Base-by-base conservation (phyloP, 1,140 invertebrate species). In the Cotesia vestalis region DNA sequence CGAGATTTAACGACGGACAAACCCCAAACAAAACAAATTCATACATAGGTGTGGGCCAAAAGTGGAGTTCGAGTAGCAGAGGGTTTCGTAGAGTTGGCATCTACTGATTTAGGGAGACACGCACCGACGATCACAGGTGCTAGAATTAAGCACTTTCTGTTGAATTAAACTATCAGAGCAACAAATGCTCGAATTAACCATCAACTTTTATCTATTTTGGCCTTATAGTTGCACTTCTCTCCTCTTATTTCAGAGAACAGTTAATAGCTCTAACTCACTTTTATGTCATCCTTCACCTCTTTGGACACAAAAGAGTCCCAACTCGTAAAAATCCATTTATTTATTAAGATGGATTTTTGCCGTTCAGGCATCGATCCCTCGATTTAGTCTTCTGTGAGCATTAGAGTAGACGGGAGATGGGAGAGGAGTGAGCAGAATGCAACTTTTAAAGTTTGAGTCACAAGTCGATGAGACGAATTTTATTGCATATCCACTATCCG, bases 51-150 rank as follows among this genome's bases (percentile, higher is more conserved):
- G 40, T 46, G 40, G 40, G 40, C 40, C 40, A 46, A 46, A 11
- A 46, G 40, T 6, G 40, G 9, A 40, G 3, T 40, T 40, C 1
- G 8, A 27, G 27, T 27, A 27, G 27, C 27, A 27, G 27, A 27
- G 27, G 27, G 27, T 27, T 8, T 46, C 2, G 40, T 6, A 8
- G 11, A 9, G 40, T 46, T 46, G 40, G 40, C 40, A 46, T 46
- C 38, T 62, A 69, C 46, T 60, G 68, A 75, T 77, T 79, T 77
- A 76, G 79, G 79, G 77, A 66, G 80, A 78, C 74, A 75, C 76
- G 74, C 77, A 73, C 60, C 73, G 73, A 12, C 60, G 76, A 75
- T 76, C 74, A 75, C 80, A 80, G 77, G 77, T 80, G 79, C 40
- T 62, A 70, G 4, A 59, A 71, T 62, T 40, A 12, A 27, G 17